phyloP scores from a whole-genome alignment of 2,888 invertebrate genomes.

The Orchesella flavescens region DNA sequence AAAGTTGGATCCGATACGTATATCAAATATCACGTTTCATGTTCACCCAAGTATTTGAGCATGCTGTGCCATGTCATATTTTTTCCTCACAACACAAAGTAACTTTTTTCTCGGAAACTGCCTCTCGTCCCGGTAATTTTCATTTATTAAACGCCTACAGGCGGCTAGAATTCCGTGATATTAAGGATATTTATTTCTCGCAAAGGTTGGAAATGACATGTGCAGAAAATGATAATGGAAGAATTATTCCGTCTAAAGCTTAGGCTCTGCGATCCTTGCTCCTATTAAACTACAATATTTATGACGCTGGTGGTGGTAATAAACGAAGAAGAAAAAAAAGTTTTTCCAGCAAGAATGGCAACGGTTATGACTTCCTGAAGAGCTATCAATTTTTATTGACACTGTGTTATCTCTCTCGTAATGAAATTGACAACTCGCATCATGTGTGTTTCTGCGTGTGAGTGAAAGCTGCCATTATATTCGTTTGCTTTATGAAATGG shows the following conservation, averaged over 20 bases:
- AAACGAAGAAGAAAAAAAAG: constrained; percentile 14
- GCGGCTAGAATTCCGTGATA: background rate
- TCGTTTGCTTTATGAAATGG: too few species aligned
- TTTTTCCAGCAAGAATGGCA: background rate
- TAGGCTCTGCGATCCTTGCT: background rate
- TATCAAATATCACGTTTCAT: too few species aligned
- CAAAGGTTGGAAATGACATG: background rate
- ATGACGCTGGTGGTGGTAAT: background rate
- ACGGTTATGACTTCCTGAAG: constrained; percentile 36
- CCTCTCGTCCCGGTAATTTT: constrained; percentile 14
- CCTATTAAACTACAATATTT: background rate
- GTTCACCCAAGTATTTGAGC: too few species aligned
- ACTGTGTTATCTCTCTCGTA: constrained; percentile 31
- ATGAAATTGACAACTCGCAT: constrained; percentile 42
- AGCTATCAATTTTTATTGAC: constrained; percentile 53
- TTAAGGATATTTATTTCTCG: constrained; percentile 19
- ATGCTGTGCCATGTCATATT: too few species aligned
- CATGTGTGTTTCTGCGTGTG: background rate
- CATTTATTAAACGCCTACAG: constrained; percentile 17
- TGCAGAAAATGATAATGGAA: constrained; percentile 25
- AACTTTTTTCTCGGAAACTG: constrained; percentile 5
- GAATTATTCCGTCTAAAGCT: constrained; percentile 11
- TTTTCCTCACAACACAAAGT: constrained; percentile 1
- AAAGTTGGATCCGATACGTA: too few species aligned
- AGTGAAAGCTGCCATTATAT: background rate